Evolutionary conservation across 64 coral and sea anemone genomes (phyloP), one percentile per base, ranked within the genome.

Genomic region (Stichodactyla helianthus): DNA sequence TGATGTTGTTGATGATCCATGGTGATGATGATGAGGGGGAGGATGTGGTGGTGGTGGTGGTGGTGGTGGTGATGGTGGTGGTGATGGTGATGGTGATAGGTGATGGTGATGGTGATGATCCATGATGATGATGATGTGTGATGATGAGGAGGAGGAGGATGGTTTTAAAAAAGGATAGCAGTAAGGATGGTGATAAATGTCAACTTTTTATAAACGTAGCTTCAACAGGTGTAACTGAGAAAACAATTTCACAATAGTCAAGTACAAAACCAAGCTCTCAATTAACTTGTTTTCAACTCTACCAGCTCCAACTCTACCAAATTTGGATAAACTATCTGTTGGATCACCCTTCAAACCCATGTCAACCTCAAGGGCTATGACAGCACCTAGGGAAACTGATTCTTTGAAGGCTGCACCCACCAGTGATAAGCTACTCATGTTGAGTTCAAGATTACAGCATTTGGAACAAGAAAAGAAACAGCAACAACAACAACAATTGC

Each of bases 401-500:
- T 1, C 77, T 52, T 79, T 50, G 12, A 79, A 78, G 26, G 79
- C 62, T 6, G 7, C 17, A 57, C 19, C 51, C 1, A 57, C 10
- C 61, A 85, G 28, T 31, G 28, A 31, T 31, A 31, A 31, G 28
- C 28, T 1, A 31, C 28, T 31, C 35, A 44, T 44, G 35, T 44
- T 44, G 35, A 44, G 1, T 44, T 44, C 14, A 4, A 20, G 62
- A 13, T n/a, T 14, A 16, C 13, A 25, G 77, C 7, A 79, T 11
- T 4, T 79, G 50, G 27, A 79, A 5, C 77, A 19, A 50, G 27
- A 14, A 79, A 31, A 79, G 50, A n/a, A 51, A 79, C 53, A 84
- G 82, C 82, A 54, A 79, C 77, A 79, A 10, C 77, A 51, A 52
- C 27, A 50, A 10, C 77, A 79, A 79, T 10, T 79, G 77, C 27